Conservation (phyloP, 2,888 invertebrate species). For the Drosophila longiperda region DNA sequence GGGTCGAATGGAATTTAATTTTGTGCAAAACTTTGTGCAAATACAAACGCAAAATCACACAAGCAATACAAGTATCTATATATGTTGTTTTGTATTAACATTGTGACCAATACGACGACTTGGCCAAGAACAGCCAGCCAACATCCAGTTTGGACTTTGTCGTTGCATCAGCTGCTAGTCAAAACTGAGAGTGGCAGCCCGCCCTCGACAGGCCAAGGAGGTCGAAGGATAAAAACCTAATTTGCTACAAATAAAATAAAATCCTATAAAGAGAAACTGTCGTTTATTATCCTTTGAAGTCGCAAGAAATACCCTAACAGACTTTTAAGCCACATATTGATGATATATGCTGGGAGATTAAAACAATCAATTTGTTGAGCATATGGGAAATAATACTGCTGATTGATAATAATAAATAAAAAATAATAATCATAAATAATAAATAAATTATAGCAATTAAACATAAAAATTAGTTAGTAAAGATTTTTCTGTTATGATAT, state of each 20-base stretch:
- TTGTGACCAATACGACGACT: constrained; percentile 40
- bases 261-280: constrained; percentile 1
- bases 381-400: neutral
- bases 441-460: neutral
- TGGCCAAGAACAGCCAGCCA: constrained; percentile 33
- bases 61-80: constrained; percentile 23
- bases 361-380: neutral
- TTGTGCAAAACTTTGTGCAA: constrained; percentile 67
- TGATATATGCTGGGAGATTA: neutral
- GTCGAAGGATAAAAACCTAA: constrained; percentile 67
- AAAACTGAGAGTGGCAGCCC: constrained; percentile 4
- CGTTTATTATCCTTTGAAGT: neutral
- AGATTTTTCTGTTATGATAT: neutral
- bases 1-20: constrained; percentile 70
- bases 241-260: constrained; percentile 69
- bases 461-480: neutral
- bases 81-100: constrained; percentile 42
- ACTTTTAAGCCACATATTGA: neutral
- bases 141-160: constrained; percentile 48
- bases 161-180: constrained; percentile 50
- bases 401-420: neutral
- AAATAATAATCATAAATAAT: no score
- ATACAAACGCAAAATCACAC: constrained; percentile 37
- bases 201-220: constrained; percentile 23
- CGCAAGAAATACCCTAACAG: neutral